Conservation (phyloP, 2,797 vertebrate species). For the Remorina albescens region DNA sequence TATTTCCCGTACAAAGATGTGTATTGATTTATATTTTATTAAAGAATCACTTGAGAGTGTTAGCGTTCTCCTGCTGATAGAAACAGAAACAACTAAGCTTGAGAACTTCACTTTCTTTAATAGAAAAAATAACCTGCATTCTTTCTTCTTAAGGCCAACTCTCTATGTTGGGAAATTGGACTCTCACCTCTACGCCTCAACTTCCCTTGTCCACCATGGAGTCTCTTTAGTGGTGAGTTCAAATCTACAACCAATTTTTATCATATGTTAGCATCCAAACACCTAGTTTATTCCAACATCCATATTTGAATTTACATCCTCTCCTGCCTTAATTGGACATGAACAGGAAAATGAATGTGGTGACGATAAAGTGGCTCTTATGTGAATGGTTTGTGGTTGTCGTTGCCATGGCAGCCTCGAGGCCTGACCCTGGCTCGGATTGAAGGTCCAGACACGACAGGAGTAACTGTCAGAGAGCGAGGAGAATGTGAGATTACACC, state of each 20-base stretch:
- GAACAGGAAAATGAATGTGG: not conserved
- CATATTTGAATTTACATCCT: not conserved
- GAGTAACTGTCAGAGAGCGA: constrained; percentile 89
- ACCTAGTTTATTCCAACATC: not conserved
- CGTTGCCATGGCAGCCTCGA: constrained; percentile 86
- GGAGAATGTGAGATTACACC: constrained; percentile 92
- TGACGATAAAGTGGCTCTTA: not conserved
- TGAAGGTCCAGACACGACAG: constrained; percentile 91
- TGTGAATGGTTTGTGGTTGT: constrained; percentile 16
- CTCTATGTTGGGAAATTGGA: constrained; percentile 94
- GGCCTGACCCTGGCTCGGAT: constrained; percentile 90
- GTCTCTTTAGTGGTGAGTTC: constrained; percentile 93
- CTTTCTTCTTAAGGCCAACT: constrained; percentile 84
- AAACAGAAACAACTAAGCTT: not conserved
- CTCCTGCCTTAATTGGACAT: not conserved
- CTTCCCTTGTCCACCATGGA: constrained; percentile 91
- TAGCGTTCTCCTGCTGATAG: not conserved
- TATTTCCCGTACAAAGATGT: not conserved
- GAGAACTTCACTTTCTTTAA: not conserved
- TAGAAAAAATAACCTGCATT: constrained; percentile 9
- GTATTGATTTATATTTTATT: not conserved
- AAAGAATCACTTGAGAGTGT: not conserved
- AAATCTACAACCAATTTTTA: not conserved
- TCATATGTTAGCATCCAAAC: not conserved
- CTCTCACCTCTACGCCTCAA: constrained; percentile 92